Base-by-base conservation (phyloP, 1,140 invertebrate species). In the Akabosia matsudoensis region DNA sequence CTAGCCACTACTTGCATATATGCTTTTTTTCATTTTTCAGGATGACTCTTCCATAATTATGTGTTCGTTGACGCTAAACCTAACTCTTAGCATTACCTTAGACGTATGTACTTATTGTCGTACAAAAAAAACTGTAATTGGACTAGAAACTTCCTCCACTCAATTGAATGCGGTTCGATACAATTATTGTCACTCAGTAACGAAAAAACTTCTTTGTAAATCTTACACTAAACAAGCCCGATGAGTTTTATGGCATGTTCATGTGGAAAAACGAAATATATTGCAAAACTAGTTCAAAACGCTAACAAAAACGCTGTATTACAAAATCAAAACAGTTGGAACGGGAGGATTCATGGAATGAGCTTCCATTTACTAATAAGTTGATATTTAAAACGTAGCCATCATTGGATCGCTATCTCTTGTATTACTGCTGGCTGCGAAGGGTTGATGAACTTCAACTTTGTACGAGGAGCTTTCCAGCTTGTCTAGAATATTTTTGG, bases 401-500 rank as follows among this genome's bases (percentile, higher is more conserved):
- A 81, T 79, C 80, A 81, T 81, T 1, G 80, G 80, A 67, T 81
- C 80, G 74, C 33, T 73, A 18, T 79, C 78, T 51, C 70, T 34
- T 67, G 7, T 45, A 45, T 18, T 45, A 18, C 37, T 45, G 37
- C 37, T 45, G 7, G 37, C 37, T 16, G 37, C 16, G 3, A 37
- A 28, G 30, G 73, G 71, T 31, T 73, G 64, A 30, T 76, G 75
- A 37, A 37, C 37, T 18, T 45, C 64, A 33, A 51, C 31, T 1
- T 33, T 2, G 24, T 64, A 31, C 1, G 79, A 73, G 4, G 75
- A 56, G 87, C 87, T 87, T 78, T 90, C 88, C 74, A 94, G 82
- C 45, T 91, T 91, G 83, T 94, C 92, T 54, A 93, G 90, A 75
- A 93, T 93, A 82, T 93, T 94, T 81, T 92, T 91, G 0, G 92